Percentiles rank a stretch among this genome's conserved stretches.
Evolutionary conservation across 37 sponge, comb jelly and placozoan species (phyloP).

Genomic region (Theonella swinhoei): DNA sequence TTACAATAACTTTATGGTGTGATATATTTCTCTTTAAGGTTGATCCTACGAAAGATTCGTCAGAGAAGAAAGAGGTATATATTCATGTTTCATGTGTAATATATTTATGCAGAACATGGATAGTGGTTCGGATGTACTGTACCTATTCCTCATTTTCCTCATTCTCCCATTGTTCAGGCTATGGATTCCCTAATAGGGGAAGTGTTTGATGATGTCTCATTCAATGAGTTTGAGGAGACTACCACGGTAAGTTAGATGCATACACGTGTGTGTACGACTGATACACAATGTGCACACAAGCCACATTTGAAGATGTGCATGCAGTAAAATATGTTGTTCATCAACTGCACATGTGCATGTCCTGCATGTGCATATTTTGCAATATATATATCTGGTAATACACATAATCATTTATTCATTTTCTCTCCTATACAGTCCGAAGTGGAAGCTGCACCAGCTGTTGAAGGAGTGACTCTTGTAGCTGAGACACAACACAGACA

Average conservation of each 20-base stretch:
- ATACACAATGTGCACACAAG: no score
- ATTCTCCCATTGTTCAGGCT: no score
- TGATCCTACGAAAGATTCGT: neutral
- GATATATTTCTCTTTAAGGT: neutral
- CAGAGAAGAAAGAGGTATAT: neutral
- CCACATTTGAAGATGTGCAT: no score
- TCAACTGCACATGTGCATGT: no score
- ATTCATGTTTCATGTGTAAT: neutral
- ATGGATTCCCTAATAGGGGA: conserved; percentile 63
- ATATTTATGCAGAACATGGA: neutral
- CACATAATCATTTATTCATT: neutral
- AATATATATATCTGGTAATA: no score
- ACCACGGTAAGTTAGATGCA: neutral
- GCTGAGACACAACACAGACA: neutral
- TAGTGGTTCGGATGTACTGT: no score
- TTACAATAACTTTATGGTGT: no score
- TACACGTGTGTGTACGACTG: neutral
- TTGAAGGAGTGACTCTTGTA: neutral
- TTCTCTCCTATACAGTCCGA: neutral
- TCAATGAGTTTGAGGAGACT: conserved; percentile 44
- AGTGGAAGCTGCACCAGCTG: neutral
- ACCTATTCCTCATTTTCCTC: no score
- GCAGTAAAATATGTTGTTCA: no score
- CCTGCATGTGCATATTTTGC: no score
- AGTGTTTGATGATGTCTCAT: conserved; percentile 53